Evolutionary conservation across 2,797 vertebrate genomes (phyloP).

Genomic region (Pseudotriccus pelzelni): DNA sequence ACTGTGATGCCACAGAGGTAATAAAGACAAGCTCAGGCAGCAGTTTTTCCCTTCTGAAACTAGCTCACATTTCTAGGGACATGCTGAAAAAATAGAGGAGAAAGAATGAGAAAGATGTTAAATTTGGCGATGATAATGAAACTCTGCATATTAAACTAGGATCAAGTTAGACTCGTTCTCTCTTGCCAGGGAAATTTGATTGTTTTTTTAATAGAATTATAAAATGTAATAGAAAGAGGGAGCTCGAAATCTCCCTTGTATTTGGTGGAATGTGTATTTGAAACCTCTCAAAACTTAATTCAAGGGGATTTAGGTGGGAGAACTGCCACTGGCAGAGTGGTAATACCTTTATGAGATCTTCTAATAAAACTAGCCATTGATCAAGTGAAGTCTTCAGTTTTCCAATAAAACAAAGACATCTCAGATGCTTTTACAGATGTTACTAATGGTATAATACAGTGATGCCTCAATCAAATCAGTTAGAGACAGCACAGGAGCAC

Average conservation of each 20-base stretch:
- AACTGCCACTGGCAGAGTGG: background rate
- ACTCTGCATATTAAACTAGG: background rate
- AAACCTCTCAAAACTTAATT: background rate
- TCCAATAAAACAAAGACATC: background rate
- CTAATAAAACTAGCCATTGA: background rate
- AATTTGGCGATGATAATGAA: background rate
- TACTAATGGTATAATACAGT: background rate
- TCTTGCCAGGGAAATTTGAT: constrained; percentile 5
- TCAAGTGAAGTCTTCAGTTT: background rate
- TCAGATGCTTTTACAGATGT: background rate
- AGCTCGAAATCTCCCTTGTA: background rate
- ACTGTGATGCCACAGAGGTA: background rate
- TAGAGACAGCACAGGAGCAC: background rate
- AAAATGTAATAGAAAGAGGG: background rate
- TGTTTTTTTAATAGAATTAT: constrained; percentile 23
- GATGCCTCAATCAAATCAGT: background rate
- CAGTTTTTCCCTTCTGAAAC: background rate
- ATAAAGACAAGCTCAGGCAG: background rate
- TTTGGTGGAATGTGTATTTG: background rate
- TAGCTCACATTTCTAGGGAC: constrained; percentile 13
- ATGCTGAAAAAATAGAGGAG: background rate
- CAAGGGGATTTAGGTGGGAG: background rate
- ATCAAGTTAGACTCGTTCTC: background rate
- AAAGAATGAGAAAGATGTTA: background rate
- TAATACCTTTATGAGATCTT: background rate